Evolutionary conservation across 2,113 vertebrate species (phyloP), one percentile per base, ranked within the genome.

Genomic region (Aix galericulata): DNA sequence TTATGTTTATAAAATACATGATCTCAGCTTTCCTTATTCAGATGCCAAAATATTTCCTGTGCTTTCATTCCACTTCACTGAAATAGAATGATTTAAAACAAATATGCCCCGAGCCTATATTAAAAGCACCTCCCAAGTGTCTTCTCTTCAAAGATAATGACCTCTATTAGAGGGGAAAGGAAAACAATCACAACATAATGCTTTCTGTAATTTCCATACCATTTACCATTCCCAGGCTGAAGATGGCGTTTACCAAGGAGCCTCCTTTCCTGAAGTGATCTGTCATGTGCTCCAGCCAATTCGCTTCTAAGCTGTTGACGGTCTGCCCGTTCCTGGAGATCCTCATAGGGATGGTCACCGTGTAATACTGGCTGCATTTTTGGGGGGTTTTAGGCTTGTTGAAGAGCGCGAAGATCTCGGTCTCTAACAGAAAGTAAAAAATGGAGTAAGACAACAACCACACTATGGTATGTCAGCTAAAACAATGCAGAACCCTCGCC

Each of bases 221-320:
- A 23, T 98, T 98, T 82, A 97, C 94, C 79, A 97, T 97, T 93
- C 98, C 98, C 81, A 99, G 98, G 97, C 98, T 98, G 98, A 99
- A 99, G 98, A 99, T 98, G 6, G 99, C 99, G 13, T 99, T 99
- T 50, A 99, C 99, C 95, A 99, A 96, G 2, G 98, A 98, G 92
- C 99, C 98, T 59, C 99, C 99, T 60, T 98, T 99, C 97, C 99
- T 99, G 98, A 99, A 99, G 97, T 99, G 99, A 95, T 99, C 99
- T 5, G 99, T 99, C 99, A 99, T 99, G 98, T 99, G 98, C 93
- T 99, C 99, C 96, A 99, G 96, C 99, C 99, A 99, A 95, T 99
- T 99, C 82, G 99, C 99, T 89, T 99, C 99, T 90, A 99, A 93
- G 9, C 98, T 95, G 94, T 96, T 98, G 92, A 99, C 97, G 8